Evolutionary conservation across 2,888 invertebrate species (phyloP).

Genomic region (Maniola hyperantus): DNA sequence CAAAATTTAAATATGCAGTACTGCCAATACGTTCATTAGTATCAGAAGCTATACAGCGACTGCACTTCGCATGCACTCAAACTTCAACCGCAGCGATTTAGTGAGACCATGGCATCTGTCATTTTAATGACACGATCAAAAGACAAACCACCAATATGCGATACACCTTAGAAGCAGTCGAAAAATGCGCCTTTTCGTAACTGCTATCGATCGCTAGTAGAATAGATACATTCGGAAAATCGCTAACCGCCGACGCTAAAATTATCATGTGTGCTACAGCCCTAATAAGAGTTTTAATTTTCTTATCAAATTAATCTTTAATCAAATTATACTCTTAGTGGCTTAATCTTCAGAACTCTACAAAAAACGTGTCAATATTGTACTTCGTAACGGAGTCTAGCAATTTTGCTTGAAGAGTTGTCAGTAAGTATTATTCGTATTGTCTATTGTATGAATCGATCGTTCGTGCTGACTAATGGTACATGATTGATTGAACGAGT

Average conservation of each 20-base stretch:
- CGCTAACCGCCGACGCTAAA: background rate
- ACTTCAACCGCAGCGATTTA: too few species aligned
- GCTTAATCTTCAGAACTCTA: slow-evolving; percentile 11
- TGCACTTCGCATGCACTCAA: too few species aligned
- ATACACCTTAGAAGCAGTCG: background rate
- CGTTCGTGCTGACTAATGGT: slow-evolving; percentile 67
- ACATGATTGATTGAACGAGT: slow-evolving; percentile 68
- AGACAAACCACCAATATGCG: too few species aligned
- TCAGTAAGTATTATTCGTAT: slow-evolving; percentile 43
- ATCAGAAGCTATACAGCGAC: too few species aligned
- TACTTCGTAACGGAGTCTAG: slow-evolving; percentile 37
- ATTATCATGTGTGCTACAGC: background rate
- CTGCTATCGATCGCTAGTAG: background rate
- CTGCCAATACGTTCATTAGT: too few species aligned
- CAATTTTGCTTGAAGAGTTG: slow-evolving; percentile 40
- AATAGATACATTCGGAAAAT: background rate
- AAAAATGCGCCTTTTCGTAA: background rate
- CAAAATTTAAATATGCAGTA: too few species aligned
- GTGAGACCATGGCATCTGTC: too few species aligned
- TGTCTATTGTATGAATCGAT: slow-evolving; percentile 49
- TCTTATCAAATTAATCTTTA: slow-evolving; percentile 13
- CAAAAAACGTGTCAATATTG: slow-evolving; percentile 36
- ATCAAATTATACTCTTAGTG: slow-evolving; percentile 19
- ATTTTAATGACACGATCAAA: too few species aligned
- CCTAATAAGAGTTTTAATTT: background rate